Percentiles rank a stretch among this genome's conserved stretches.
Conservation (phyloP, 2,797 vertebrate genomes). For the Chelon labrosus region DNA sequence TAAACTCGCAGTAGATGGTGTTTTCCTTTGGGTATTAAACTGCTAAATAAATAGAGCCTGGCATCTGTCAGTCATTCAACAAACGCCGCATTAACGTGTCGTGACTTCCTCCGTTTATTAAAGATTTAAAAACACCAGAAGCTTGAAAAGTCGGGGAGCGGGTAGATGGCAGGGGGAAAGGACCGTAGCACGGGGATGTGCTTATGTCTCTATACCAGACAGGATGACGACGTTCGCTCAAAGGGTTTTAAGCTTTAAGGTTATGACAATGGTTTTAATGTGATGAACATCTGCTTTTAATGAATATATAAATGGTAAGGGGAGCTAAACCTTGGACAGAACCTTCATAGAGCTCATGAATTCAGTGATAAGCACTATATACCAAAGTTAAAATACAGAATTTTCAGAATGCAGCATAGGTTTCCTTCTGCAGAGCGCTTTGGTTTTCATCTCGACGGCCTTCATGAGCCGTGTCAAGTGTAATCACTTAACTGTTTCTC, state of each 20-base stretch:
- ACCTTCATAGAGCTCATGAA: not conserved
- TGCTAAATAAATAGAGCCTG: constrained; percentile 27
- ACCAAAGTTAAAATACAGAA: no score
- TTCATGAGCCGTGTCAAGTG: not conserved
- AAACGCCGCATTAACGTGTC: constrained; percentile 26
- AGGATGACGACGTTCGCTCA: not conserved
- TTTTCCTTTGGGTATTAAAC: constrained; percentile 28
- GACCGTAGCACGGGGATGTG: not conserved
- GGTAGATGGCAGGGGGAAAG: not conserved
- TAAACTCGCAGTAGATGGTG: not conserved
- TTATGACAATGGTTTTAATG: not conserved
- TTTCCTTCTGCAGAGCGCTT: not conserved
- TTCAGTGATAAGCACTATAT: no score
- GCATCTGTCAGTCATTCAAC: constrained; percentile 49
- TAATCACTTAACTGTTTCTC: not conserved
- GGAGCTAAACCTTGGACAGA: not conserved
- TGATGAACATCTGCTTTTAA: not conserved
- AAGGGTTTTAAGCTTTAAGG: constrained; percentile 15
- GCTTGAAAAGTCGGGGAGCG: not conserved
- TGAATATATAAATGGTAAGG: not conserved
- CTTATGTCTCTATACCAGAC: not conserved
- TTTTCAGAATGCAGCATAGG: not conserved
- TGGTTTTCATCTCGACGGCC: not conserved
- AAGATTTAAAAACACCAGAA: constrained; percentile 29
- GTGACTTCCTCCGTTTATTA: constrained; percentile 5